Evolutionary conservation across 2,113 vertebrate species (phyloP), one percentile per base, ranked within the genome.

Genomic region (Ochotona princeps): DNA sequence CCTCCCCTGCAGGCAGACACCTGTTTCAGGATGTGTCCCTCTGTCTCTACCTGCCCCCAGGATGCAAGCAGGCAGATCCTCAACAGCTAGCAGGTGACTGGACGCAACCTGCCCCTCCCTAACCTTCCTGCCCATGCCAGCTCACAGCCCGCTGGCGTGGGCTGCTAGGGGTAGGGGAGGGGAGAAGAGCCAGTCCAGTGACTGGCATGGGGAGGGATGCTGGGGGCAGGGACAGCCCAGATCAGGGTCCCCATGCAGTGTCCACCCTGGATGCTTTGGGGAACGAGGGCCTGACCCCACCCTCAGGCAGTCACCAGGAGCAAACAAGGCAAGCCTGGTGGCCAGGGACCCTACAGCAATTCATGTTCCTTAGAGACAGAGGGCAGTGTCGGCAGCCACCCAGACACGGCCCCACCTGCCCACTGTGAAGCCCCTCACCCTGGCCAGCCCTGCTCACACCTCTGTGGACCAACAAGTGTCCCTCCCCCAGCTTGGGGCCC

Each of bases 51-150:
- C 38, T n/a, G n/a, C 38, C 38, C 6, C 38, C 38, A 44, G 38
- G 38, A 44, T 44, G 38, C 38, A 44, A 44, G 38, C 38, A 44
- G 38, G 38, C 38, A 44, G 38, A 6, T 44, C 38, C 38, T 44
- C 38, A 44, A 44, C 38, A 6, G 54, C 54, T 57, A 18, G 13
- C 54, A 3, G 6, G 0, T 51, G 20, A 35, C 35, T 30, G 7
- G 49, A 28, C 47, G 7, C 4, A 12, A 0, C 49, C 49, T 0
- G 20, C 32, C 35, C 47, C 30, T 10, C 1, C 32, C 49, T 7
- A 0, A 44, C 8, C 13, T 8, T 17, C 44, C 3, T 17, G 8
- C 20, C 75, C 49, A 49, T 44, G 38, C 4, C 23, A 21, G 54
- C 78, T n/a, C 54, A 61, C 11, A 26, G 78, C 38, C 70, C 38